These are phyloP conservation scores for Tetranychus cinnabarinus DNA, from an alignment of 1,140 invertebrate species.

Conservation along the genomic window DNA sequence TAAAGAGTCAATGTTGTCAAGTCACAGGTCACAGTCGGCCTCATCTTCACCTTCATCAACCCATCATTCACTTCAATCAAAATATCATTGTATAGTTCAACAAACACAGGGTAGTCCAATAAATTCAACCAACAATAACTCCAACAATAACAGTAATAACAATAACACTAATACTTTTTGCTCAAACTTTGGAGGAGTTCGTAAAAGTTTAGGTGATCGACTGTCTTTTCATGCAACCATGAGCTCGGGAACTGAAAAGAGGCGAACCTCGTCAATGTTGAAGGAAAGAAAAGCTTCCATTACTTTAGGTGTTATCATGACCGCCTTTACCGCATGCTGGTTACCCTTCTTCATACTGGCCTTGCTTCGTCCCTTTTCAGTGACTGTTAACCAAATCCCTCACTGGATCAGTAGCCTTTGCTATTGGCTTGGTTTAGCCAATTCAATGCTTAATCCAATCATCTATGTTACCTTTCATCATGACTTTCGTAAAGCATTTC, in stretches of 20 bases:
- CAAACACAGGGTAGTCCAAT: neutral
- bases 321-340: slow-evolving; percentile 53
- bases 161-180: neutral
- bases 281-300: slow-evolving; percentile 53
- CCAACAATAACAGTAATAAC: slow-evolving; percentile 8
- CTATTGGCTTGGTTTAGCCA: slow-evolving; percentile 86
- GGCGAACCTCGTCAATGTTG: slow-evolving; percentile 8
- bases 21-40: neutral
- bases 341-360: slow-evolving; percentile 85
- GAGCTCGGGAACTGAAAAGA: slow-evolving; percentile 3
- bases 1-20: neutral
- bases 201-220: no score
- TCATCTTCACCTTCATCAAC: no score
- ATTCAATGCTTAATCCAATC: slow-evolving; percentile 77
- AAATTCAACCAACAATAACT: neutral
- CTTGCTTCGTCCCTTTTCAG: slow-evolving; percentile 47
- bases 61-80: no score
- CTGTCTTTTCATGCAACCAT: neutral
- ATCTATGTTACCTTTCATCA: slow-evolving; percentile 78
- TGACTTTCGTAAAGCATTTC: slow-evolving; percentile 74
- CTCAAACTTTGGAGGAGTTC: neutral
- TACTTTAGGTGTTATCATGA: slow-evolving; percentile 74
- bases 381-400: slow-evolving; percentile 39
- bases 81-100: no score
- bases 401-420: slow-evolving; percentile 25